These are phyloP conservation scores for Hipposideros armiger DNA, from an alignment of 2,113 vertebrate species.

Conservation along the genomic window DNA sequence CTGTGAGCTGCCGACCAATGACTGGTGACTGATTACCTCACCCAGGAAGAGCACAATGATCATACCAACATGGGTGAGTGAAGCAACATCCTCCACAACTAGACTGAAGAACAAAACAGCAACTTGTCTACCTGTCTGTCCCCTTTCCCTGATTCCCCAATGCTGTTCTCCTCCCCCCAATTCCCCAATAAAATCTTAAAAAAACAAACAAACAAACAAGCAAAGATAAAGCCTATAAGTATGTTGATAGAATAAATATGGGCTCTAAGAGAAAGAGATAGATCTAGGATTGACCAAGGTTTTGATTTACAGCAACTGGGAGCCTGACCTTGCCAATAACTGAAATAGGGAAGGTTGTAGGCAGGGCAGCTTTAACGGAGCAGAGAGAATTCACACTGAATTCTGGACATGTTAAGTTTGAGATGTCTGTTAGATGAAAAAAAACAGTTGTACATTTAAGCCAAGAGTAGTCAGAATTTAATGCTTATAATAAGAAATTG, in stretches of 20 bases:
- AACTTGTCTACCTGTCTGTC: too few species aligned
- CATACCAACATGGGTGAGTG: too few species aligned
- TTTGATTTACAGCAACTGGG: not conserved
- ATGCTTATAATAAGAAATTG: not conserved
- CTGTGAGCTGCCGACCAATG: too few species aligned
- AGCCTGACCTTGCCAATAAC: not conserved
- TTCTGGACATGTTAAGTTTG: not conserved
- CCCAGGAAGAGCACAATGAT: too few species aligned
- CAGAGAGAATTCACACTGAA: not conserved
- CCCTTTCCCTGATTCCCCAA: too few species aligned
- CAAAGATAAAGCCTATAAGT: not conserved
- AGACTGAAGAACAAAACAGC: too few species aligned
- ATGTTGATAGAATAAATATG: not conserved
- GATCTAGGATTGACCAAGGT: not conserved
- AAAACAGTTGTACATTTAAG: not conserved
- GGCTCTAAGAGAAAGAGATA: not conserved
- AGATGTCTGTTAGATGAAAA: not conserved
- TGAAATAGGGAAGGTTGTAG: not conserved
- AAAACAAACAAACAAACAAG: too few species aligned
- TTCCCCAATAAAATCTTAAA: too few species aligned
- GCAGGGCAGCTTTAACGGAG: not conserved
- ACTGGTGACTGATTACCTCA: too few species aligned
- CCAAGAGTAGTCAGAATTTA: not conserved
- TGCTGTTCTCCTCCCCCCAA: too few species aligned
- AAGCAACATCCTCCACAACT: too few species aligned